Conservation (phyloP, 1,140 invertebrate genomes). For the Bombus waltoni region DNA sequence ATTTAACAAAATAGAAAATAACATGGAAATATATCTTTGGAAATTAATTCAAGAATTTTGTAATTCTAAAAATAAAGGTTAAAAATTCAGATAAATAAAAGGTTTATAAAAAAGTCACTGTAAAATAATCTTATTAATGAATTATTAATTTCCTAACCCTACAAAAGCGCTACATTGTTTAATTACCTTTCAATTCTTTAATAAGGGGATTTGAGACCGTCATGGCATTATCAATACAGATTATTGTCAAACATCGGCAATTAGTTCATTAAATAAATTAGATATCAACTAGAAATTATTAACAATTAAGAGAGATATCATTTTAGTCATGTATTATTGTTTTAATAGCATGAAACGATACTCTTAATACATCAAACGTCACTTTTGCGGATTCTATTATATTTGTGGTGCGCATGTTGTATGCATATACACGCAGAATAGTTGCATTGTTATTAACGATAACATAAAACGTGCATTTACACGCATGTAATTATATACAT, state of each 20-base stretch:
- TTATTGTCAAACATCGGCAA: slow-evolving; percentile 19
- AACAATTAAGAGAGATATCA: neutral
- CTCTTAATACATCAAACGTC: neutral
- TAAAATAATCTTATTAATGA: neutral
- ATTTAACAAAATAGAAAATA: neutral
- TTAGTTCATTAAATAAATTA: neutral
- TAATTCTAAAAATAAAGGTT: neutral
- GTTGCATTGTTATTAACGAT: neutral
- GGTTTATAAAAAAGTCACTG: neutral
- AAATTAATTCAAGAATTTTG: neutral
- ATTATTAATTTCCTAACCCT: slow-evolving; percentile 40
- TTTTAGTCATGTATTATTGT: slow-evolving; percentile 4
- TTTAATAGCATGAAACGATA: neutral
- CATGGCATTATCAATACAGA: slow-evolving; percentile 73
- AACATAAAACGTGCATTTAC: neutral
- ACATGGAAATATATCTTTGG: neutral
- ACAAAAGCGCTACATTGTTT: neutral
- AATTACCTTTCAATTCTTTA: slow-evolving; percentile 84
- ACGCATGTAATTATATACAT: neutral
- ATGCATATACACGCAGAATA: neutral
- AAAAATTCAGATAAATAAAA: no score
- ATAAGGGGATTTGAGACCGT: slow-evolving; percentile 83
- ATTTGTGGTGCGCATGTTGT: neutral
- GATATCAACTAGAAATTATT: neutral
- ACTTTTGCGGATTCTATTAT: neutral